Evolutionary conservation across 92 coral and sea anemone species (phyloP).

Genomic region (Chrysogorgia sp.): DNA sequence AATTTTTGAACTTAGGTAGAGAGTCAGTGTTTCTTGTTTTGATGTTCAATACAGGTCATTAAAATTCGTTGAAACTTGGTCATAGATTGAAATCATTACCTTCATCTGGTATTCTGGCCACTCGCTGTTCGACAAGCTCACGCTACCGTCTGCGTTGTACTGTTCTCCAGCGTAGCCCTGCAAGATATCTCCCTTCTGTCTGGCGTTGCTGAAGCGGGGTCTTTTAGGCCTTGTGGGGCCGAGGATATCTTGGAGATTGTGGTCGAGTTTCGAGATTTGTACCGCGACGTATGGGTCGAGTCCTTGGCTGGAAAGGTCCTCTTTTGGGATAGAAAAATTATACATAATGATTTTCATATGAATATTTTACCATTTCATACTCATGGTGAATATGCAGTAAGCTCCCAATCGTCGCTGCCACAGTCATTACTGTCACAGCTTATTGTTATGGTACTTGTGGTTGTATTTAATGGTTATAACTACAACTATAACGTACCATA

Average conservation of each 20-base stretch:
- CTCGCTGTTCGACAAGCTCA: conserved; percentile 17
- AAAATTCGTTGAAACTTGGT: no score
- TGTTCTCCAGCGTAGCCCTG: conserved; percentile 38
- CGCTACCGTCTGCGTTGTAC: conserved; percentile 36
- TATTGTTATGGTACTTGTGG: no score
- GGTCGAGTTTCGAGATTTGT: conserved; percentile 40
- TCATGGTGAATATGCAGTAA: no score
- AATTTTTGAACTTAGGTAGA: no score
- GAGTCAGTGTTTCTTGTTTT: no score
- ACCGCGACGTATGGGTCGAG: conserved; percentile 34
- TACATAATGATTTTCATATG: no score
- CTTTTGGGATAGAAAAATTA: not conserved
- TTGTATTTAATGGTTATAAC: no score
- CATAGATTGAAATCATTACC: no score
- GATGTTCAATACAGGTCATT: no score
- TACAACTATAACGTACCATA: no score
- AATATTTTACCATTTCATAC: not conserved
- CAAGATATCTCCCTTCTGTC: conserved; percentile 33
- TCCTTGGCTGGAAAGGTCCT: conserved; percentile 38
- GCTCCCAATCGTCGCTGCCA: no score
- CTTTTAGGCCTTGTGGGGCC: conserved; percentile 1
- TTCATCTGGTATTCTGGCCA: conserved; percentile 46
- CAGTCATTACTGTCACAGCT: no score
- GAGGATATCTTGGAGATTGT: conserved; percentile 17
- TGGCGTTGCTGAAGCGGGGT: not conserved